These are phyloP conservation scores for Ciona savignyi DNA, from an alignment of 23 tunicate species.

Conservation along the genomic window DNA sequence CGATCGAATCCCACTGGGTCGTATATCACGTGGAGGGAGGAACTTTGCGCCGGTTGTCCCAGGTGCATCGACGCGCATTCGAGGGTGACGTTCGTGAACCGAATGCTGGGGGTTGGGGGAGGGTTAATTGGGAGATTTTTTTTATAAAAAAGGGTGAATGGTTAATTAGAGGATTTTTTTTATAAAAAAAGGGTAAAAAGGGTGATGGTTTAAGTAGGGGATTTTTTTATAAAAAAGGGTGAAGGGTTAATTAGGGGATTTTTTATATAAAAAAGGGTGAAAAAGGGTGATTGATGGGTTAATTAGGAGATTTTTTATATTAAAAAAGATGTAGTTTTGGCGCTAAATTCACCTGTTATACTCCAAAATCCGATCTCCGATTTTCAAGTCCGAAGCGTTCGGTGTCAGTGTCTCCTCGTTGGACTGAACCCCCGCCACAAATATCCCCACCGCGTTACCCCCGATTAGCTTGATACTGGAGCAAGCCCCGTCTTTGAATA, in stretches of 20 bases:
- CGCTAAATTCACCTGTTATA: conserved; percentile 52
- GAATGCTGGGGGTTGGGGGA: background rate
- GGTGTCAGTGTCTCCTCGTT: conserved; percentile 41
- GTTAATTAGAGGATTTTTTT: background rate
- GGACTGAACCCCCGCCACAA: conserved; percentile 38
- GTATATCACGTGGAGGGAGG: conserved; percentile 51
- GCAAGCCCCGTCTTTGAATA: conserved; percentile 39
- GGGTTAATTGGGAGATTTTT: too few species aligned
- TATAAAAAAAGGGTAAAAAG: background rate
- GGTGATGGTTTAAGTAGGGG: background rate
- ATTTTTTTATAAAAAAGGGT: too few species aligned
- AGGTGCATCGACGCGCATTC: conserved; percentile 56
- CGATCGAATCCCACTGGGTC: conserved; percentile 48
- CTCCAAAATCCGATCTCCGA: conserved; percentile 63
- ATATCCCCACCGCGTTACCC: conserved; percentile 62
- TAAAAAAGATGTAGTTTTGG: too few species aligned
- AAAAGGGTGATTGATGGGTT: too few species aligned
- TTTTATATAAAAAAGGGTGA: too few species aligned
- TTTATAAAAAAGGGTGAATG: background rate
- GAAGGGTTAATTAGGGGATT: too few species aligned
- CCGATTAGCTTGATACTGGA: conserved; percentile 48
- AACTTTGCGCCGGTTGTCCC: conserved; percentile 23
- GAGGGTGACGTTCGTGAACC: conserved; percentile 40
- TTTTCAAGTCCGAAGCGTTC: conserved; percentile 22
- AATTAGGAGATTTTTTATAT: too few species aligned